phyloP scores from a whole-genome alignment of 2,797 vertebrate genomes.

The Poeciliopsis paucimaculata region DNA sequence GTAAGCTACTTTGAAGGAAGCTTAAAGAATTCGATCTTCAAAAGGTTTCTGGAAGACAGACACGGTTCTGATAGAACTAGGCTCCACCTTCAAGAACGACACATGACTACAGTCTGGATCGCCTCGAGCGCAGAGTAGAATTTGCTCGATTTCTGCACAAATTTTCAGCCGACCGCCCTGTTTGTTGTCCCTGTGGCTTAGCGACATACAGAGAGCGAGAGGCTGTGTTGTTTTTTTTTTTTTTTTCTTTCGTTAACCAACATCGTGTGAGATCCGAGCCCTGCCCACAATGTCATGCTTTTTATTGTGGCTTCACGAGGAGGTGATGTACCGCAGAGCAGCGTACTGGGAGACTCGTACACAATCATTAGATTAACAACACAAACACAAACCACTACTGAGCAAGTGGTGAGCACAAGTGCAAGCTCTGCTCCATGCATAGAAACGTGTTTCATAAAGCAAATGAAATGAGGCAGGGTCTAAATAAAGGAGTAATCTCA shows the following conservation, averaged over 20 bases:
- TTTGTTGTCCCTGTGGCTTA: conserved; percentile 35
- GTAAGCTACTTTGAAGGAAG: neutral
- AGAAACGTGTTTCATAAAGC: conserved; percentile 45
- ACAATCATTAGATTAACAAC: conserved; percentile 68
- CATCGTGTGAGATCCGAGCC: conserved; percentile 71
- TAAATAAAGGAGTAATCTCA: conserved; percentile 49
- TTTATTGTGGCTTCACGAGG: conserved; percentile 65
- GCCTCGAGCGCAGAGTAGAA: neutral
- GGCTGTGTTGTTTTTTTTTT: conserved; percentile 17
- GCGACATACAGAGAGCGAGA: conserved; percentile 20
- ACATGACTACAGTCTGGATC: neutral
- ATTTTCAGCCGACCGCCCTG: conserved; percentile 55
- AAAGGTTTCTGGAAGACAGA: neutral
- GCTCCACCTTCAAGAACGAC: neutral
- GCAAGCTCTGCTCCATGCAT: conserved; percentile 22
- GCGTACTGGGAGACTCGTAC: conserved; percentile 43
- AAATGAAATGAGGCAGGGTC: conserved; percentile 50
- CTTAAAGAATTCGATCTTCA: neutral
- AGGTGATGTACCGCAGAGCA: conserved; percentile 53
- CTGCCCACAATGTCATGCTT: conserved; percentile 63
- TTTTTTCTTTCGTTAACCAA: conserved; percentile 19
- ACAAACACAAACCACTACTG: conserved; percentile 65
- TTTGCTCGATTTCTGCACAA: conserved; percentile 32
- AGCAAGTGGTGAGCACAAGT: conserved; percentile 37
- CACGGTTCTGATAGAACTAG: too few relatives aligned